Evolutionary conservation across 1,140 invertebrate species (phyloP), one percentile per base, ranked within the genome.

Genomic region (Dermatophagoides farinae): DNA sequence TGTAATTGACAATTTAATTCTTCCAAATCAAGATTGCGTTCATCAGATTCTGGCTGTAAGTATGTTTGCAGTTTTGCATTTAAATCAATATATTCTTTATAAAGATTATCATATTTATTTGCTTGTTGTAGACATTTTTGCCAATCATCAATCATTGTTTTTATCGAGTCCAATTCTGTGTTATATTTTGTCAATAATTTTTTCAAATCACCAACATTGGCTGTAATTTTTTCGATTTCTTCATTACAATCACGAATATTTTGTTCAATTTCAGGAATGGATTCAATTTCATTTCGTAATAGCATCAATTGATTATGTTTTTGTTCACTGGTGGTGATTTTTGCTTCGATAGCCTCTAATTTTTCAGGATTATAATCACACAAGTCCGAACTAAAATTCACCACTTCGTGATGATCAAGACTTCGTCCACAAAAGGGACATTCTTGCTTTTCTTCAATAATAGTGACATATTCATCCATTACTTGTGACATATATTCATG

Each of bases 351-450:
- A 6, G 4, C 6, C 50, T 2, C 23, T n/a, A 60, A 18, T 14
- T 14, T 4, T 11, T 60, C 46, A 4, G 58, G 46, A 40, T 23
- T 50, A 5, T 31, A n/a, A n/a, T n/a, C n/a, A n/a, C n/a, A n/a
- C n/a, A n/a, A n/a, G n/a, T n/a, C n/a, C n/a, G n/a, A n/a, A n/a
- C n/a, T n/a, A n/a, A n/a, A n/a, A n/a, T n/a, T n/a, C n/a, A n/a
- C n/a, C n/a, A n/a, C n/a, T n/a, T n/a, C n/a, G n/a, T n/a, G n/a
- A n/a, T n/a, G n/a, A n/a, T n/a, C n/a, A 10, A 60, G 12, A 43
- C 50, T 44, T 14, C 25, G n/a, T 43, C 50, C 58, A 52, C 58
- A 60, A 60, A 60, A 10, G 1, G 58, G 58, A 60, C 58, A 60
- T 16, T 5, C 22, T n/a, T 51, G n/a, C 1, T 39, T 38, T 10